phyloP scores from a whole-genome alignment of 2,797 vertebrate species.

The Lithobates pipiens region DNA sequence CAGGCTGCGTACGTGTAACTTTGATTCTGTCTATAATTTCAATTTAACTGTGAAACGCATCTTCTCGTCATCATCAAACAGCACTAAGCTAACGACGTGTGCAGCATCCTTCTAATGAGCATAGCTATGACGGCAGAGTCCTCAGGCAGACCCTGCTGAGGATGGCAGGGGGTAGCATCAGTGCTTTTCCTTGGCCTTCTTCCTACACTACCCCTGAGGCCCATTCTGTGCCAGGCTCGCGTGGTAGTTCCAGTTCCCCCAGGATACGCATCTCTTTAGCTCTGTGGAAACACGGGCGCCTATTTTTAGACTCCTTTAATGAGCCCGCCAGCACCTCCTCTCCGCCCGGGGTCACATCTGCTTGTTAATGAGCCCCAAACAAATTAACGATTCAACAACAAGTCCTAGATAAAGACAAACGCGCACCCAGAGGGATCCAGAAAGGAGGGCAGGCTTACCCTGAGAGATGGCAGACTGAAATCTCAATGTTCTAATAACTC shows the following conservation, averaged over 20 bases:
- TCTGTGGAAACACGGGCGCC: background rate
- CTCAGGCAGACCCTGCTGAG: conserved; percentile 11
- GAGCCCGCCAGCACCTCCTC: conserved; percentile 39
- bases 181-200: background rate
- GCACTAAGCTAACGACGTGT: background rate
- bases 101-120: background rate
- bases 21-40: no score
- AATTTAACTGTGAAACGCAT: background rate
- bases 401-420: conserved; percentile 9
- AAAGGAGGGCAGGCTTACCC: conserved; percentile 12
- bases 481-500: background rate
- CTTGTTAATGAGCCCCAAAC: conserved; percentile 57
- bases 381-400: conserved; percentile 58
- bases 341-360: conserved; percentile 46
- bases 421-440: background rate
- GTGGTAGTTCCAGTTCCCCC: conserved; percentile 15
- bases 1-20: no score
- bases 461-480: conserved; percentile 15
- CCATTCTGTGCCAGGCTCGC: conserved; percentile 24
- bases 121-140: background rate
- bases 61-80: no score
- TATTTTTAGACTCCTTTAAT: conserved; percentile 52
- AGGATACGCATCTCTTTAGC: conserved; percentile 16
- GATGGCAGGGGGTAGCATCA: background rate
- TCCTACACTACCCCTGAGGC: background rate